Evolutionary conservation across 1,140 invertebrate species (phyloP).

Genomic region (Pentalonia nigronervosa): DNA sequence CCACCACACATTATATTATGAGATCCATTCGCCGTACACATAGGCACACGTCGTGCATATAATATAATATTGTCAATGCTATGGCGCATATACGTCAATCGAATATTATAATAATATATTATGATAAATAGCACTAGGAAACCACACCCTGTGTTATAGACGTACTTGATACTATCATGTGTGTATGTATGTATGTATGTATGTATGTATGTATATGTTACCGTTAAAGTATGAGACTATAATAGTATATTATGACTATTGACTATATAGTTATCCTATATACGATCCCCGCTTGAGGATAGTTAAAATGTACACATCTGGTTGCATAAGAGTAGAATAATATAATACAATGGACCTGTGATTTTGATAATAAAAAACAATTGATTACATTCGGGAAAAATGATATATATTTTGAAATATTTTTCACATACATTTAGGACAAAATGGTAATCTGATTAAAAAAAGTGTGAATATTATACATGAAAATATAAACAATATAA

Average conservation of each 20-base stretch:
- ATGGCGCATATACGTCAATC: background rate
- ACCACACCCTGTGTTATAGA: background rate
- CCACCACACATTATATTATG: background rate
- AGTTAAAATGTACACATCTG: background rate
- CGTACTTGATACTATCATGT: background rate
- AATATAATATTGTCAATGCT: background rate
- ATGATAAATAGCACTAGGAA: background rate
- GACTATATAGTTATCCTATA: background rate
- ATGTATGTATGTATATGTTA: background rate
- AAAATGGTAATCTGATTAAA: too few relatives aligned
- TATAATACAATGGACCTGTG: too few relatives aligned
- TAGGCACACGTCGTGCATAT: background rate
- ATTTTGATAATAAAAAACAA: too few relatives aligned
- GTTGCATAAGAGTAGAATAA: background rate
- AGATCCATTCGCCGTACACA: background rate
- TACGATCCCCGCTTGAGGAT: background rate
- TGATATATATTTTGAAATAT: too few relatives aligned
- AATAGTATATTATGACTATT: background rate
- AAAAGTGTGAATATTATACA: too few relatives aligned
- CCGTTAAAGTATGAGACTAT: background rate
- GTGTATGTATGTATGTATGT: too few relatives aligned
- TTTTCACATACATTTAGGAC: too few relatives aligned
- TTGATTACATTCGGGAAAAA: too few relatives aligned
- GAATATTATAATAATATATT: background rate
- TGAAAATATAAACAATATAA: too few relatives aligned